phyloP scores from a whole-genome alignment of 2,888 invertebrate species.

The Brenthis daphne region DNA sequence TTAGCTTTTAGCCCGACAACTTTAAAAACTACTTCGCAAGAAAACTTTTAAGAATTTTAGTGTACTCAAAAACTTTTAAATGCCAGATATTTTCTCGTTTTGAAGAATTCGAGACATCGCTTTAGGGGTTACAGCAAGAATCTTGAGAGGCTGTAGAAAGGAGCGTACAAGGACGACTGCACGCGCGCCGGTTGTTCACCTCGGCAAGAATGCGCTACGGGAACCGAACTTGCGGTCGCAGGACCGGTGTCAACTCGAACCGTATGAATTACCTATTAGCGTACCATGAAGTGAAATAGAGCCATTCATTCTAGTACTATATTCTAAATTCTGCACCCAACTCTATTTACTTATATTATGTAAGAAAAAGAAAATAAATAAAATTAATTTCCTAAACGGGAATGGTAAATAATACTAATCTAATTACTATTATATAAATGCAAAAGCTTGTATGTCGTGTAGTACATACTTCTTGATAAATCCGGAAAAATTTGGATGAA shows the following conservation, averaged over 20 bases:
- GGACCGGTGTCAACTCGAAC: slow-evolving; percentile 49
- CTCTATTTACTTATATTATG: no score
- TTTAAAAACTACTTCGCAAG: slow-evolving; percentile 2
- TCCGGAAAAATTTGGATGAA: no score
- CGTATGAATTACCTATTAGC: slow-evolving; percentile 36
- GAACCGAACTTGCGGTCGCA: slow-evolving; percentile 60
- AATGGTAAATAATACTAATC: no score
- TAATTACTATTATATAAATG: no score
- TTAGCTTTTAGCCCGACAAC: neutral
- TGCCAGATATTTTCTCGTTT: slow-evolving; percentile 18
- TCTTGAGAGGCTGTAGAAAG: slow-evolving; percentile 57
- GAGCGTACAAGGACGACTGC: slow-evolving; percentile 73
- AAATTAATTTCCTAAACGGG: no score
- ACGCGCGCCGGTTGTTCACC: slow-evolving; percentile 75
- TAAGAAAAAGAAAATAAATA: no score
- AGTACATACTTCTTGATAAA: no score
- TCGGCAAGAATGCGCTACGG: slow-evolving; percentile 68
- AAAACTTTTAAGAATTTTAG: slow-evolving; percentile 8
- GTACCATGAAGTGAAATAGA: slow-evolving; percentile 24
- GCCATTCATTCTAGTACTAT: slow-evolving; percentile 20
- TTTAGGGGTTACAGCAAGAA: slow-evolving; percentile 30
- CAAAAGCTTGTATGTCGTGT: no score
- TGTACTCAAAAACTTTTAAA: slow-evolving; percentile 9
- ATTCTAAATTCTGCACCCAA: neutral
- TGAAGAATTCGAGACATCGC: slow-evolving; percentile 20